Evolutionary conservation across 2,888 invertebrate species (phyloP), one percentile per base, ranked within the genome.

Genomic region (Ashinkailepas kermadecensis): DNA sequence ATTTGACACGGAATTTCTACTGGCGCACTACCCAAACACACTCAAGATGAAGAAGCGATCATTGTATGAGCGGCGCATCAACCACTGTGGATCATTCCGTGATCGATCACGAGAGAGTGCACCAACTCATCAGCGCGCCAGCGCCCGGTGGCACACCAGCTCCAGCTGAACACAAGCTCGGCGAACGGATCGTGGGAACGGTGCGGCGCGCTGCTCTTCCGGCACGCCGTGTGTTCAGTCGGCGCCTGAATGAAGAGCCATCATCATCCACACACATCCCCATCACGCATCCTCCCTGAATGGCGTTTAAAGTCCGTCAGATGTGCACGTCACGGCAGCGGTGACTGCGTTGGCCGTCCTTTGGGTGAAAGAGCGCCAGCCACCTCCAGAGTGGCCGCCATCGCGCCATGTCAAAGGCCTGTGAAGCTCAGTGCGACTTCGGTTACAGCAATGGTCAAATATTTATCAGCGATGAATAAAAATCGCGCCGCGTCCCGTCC

Each of bases 391-490:
- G 56, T 74, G 74, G 74, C 74, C 74, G 10, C 74, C 74, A 74
- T 74, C 74, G 54, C 74, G 74, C 21, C 56, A 15, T 9, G 10
- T 74, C 74, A 56, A 74, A 74, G 56, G 56, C 74, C 56, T 54
- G 21, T 74, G 54, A 21, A 56, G 56, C 54, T 15, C 54, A 59
- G 59, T 59, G 59, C n/a, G 74, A 74, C 23, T 74, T 56, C 74
- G 21, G 74, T 21, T 56, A 23, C 74, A 21, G 74, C 74, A 74
- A 74, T 74, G 23, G 74, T 21, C 15, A 74, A 74, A 74, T 74
- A 56, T 74, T 74, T 74, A 74, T 74, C 74, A 11, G n/a, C 18
- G 74, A 74, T 74, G 74, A 74, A 74, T 74, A 74, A 74, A 56
- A 56, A 6, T n/a, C 54, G 74, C 59, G 59, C 59, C 59, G 59